phyloP scores from a whole-genome alignment of 2,888 invertebrate species.

The Camptogramma bilineatum region DNA sequence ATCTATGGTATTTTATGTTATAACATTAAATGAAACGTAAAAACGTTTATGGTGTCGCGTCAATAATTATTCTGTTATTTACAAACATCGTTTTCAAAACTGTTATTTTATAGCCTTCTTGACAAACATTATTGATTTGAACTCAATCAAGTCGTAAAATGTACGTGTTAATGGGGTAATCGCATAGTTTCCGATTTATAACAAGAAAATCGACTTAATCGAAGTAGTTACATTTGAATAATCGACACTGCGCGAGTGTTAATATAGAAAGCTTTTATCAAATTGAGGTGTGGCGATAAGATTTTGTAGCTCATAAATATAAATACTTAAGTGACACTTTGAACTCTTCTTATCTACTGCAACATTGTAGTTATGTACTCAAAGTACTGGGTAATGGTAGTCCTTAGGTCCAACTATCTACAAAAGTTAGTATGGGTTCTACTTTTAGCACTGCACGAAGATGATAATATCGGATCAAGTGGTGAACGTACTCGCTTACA shows the following conservation, averaged over 20 bases:
- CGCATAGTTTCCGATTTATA: conserved; percentile 50
- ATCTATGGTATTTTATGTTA: conserved; percentile 48
- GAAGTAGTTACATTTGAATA: conserved; percentile 54
- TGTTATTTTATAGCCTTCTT: conserved; percentile 54
- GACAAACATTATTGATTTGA: conserved; percentile 57
- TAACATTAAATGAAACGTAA: conserved; percentile 59
- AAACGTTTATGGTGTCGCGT: conserved; percentile 55
- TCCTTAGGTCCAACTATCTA: background rate
- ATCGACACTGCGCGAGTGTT: conserved; percentile 35
- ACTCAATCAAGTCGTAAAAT: conserved; percentile 59
- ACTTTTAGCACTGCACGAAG: conserved; percentile 10
- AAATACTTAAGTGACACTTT: conserved; percentile 39
- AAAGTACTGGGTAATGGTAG: conserved; percentile 10
- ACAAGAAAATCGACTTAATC: conserved; percentile 48
- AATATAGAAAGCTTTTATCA: conserved; percentile 56
- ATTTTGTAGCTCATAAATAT: conserved; percentile 10
- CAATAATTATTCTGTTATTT: conserved; percentile 62
- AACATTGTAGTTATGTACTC: conserved; percentile 44
- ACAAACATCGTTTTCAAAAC: conserved; percentile 57
- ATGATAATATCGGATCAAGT: conserved; percentile 28
- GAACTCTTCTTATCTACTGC: conserved; percentile 48
- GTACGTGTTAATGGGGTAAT: conserved; percentile 57
- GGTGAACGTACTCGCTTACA: conserved; percentile 20
- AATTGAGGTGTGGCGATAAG: conserved; percentile 42
- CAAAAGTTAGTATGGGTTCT: background rate